Conservation (phyloP, 1,140 invertebrate genomes). For the Polypedilum pembai region DNA sequence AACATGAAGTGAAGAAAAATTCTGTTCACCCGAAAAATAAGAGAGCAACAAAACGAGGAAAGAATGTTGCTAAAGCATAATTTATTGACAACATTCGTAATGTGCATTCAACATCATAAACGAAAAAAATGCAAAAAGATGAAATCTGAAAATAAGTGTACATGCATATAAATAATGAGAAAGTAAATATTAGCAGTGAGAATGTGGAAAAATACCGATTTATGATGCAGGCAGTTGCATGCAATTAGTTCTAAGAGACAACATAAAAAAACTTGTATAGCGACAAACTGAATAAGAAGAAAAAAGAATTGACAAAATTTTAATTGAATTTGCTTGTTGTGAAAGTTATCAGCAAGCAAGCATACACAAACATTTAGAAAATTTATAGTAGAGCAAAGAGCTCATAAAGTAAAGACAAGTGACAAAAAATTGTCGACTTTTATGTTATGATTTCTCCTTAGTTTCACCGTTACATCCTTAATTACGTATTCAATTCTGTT, state of each 20-base stretch:
- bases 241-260: constrained; percentile 16
- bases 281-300: background rate
- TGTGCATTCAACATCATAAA: constrained; percentile 1
- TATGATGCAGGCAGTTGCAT: constrained; percentile 16
- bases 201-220: background rate
- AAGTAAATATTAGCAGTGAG: background rate
- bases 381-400: no score
- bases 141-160: background rate
- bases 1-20: background rate
- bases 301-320: background rate
- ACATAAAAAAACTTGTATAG: background rate
- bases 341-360: no score
- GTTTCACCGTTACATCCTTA: background rate
- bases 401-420: background rate
- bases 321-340: background rate
- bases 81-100: constrained; percentile 2
- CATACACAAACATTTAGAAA: no score
- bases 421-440: background rate
- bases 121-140: constrained; percentile 16
- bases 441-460: background rate
- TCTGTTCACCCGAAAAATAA: background rate
- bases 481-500: background rate
- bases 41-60: background rate
- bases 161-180: background rate
- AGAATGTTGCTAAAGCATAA: background rate